phyloP scores from a whole-genome alignment of 2,113 vertebrate genomes.

The Macrotis lagotis region DNA sequence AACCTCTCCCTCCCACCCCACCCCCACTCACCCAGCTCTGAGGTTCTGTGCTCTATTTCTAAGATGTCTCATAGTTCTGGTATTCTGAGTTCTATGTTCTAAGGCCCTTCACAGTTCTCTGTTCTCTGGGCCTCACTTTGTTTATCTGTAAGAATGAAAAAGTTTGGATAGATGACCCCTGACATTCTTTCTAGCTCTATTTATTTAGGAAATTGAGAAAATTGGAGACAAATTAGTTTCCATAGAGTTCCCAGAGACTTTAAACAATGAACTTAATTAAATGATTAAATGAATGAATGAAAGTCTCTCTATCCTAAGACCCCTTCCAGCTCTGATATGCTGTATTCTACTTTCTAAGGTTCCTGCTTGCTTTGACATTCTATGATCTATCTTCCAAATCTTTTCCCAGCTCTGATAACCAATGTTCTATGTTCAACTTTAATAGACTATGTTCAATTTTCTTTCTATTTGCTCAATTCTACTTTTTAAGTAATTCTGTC shows the following conservation, averaged over 20 bases:
- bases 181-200: neutral
- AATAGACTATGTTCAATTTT: neutral
- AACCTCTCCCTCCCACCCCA: neutral
- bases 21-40: neutral
- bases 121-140: neutral
- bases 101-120: neutral
- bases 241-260: neutral
- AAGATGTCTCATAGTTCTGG: neutral
- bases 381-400: neutral
- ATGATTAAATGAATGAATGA: neutral
- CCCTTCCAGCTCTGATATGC: neutral
- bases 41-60: neutral
- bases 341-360: neutral
- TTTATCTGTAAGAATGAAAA: neutral
- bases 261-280: neutral
- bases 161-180: neutral
- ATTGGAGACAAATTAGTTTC: neutral
- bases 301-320: neutral
- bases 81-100: neutral
- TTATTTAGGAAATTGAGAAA: neutral
- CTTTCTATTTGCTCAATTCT: neutral
- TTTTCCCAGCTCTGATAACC: neutral
- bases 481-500: no score
- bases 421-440: neutral
- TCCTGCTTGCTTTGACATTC: neutral